These are phyloP conservation scores for Gnathonemus longibarbis DNA, from an alignment of 2,113 vertebrate genomes.

Conservation along the genomic window DNA sequence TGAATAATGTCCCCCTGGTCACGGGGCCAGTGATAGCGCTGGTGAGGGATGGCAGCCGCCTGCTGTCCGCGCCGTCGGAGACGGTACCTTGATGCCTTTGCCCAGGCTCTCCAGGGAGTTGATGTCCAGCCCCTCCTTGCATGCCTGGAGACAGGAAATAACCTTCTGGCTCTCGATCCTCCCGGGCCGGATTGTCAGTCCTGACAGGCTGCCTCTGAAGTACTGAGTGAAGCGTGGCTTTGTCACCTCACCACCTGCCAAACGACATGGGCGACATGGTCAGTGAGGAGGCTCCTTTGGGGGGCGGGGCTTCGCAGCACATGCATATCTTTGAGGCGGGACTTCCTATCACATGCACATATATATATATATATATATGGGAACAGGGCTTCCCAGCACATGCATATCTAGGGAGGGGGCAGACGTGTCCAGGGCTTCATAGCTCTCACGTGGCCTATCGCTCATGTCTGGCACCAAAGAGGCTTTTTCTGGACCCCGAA, in stretches of 20 bases:
- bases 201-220: constrained; percentile 89
- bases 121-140: constrained; percentile 96
- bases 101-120: constrained; percentile 87
- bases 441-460: not conserved
- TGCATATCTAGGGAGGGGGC: not conserved
- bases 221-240: constrained; percentile 91
- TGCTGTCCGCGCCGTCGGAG: not conserved
- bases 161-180: constrained; percentile 95
- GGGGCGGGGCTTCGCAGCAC: not conserved
- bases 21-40: not conserved
- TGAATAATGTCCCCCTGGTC: not conserved
- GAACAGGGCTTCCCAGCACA: not conserved
- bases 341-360: not conserved
- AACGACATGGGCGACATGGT: constrained; percentile 24
- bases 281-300: not conserved
- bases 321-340: not conserved
- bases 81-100: constrained; percentile 83
- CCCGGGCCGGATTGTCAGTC: constrained; percentile 87
- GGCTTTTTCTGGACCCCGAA: not conserved
- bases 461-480: not conserved
- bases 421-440: not conserved
- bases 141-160: constrained; percentile 94
- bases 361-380: too few species aligned
- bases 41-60: not conserved
- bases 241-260: constrained; percentile 82